Evolutionary conservation across 2,888 invertebrate species (phyloP).

Genomic region (Diarsia brunnea): DNA sequence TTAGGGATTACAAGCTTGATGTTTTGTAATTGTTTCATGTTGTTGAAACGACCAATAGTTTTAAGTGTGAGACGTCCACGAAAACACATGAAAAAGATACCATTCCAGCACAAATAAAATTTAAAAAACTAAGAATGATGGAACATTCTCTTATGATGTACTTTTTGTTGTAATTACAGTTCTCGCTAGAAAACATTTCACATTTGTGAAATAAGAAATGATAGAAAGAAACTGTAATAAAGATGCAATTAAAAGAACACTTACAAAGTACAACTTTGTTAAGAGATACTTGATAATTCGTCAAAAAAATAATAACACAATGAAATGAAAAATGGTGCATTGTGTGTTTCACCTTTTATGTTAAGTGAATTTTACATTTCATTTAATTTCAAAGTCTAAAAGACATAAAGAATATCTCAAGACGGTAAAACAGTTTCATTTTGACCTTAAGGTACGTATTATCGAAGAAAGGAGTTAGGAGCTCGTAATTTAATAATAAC

Average conservation of each 20-base stretch:
- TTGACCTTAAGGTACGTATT: too few relatives aligned
- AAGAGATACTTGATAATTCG: slow-evolving; percentile 37
- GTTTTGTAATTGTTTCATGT: too few relatives aligned
- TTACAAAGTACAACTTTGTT: slow-evolving; percentile 45
- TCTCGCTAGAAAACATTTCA: slow-evolving; percentile 63
- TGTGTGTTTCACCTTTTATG: neutral
- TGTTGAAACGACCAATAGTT: too few relatives aligned
- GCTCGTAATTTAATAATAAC: too few relatives aligned
- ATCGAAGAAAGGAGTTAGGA: too few relatives aligned
- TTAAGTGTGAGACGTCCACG: too few relatives aligned
- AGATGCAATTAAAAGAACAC: slow-evolving; percentile 63
- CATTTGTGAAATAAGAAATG: slow-evolving; percentile 58
- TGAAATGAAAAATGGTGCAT: slow-evolving; percentile 15
- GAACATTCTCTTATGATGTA: slow-evolving; percentile 48
- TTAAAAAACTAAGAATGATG: slow-evolving; percentile 43
- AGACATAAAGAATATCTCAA: neutral
- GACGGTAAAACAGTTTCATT: too few relatives aligned
- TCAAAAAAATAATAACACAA: slow-evolving; percentile 26
- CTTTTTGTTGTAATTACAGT: slow-evolving; percentile 67
- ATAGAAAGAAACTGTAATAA: slow-evolving; percentile 62
- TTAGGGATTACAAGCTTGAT: too few relatives aligned
- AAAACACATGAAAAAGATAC: slow-evolving; percentile 22
- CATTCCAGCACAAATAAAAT: slow-evolving; percentile 31
- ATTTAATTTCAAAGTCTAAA: neutral
- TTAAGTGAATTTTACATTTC: neutral